Base-by-base conservation (phyloP, 2,888 invertebrate genomes). In the Cataglyphis rosenhaueri region DNA sequence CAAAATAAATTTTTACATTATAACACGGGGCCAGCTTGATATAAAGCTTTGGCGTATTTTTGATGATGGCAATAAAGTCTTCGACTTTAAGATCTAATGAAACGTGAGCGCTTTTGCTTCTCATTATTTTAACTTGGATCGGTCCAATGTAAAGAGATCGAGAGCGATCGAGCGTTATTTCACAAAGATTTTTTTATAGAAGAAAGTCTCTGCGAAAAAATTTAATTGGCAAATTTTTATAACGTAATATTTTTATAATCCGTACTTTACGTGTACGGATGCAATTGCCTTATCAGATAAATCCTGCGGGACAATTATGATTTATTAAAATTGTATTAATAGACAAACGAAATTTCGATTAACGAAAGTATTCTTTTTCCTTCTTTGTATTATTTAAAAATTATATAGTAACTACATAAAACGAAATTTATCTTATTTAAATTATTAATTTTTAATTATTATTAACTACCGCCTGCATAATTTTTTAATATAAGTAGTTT, bases 131-230 rank as follows among this genome's bases (percentile, higher is more conserved):
- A n/a, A 57, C 71, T 21, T 57, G 73, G 41, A 78, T 57, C 29
- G 41, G 57, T 25, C 29, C 25, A 21, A 32, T 75, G 8, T 78
- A 70, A 78, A 4, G 59, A 57, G 12, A 32, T 32, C 32, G 57
- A 78, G 38, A 41, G 76, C 57, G 8, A 38, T 68, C 52, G 41
- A 78, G 71, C 71, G 41, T 78, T 78, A 78, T 57, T 78, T 70
- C 29, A 57, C 29, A 15, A 25, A 25, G 12, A 55, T 38, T 8
- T 32, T 32, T 35, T 15, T 25, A 10, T 4, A 18, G n/a, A 38
- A 15, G 18, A 18, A 41, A 66, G 41, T 0, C 15, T 64, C 21
- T 9, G n/a, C 3, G 55, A 55, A 41, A 52, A 29, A 55, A 70
- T 70, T 38, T 29, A 6, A 29, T 55, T 15, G n/a, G 1, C n/a